Conservation (phyloP, 2,888 invertebrate species). For the Tetranychus truncatus region DNA sequence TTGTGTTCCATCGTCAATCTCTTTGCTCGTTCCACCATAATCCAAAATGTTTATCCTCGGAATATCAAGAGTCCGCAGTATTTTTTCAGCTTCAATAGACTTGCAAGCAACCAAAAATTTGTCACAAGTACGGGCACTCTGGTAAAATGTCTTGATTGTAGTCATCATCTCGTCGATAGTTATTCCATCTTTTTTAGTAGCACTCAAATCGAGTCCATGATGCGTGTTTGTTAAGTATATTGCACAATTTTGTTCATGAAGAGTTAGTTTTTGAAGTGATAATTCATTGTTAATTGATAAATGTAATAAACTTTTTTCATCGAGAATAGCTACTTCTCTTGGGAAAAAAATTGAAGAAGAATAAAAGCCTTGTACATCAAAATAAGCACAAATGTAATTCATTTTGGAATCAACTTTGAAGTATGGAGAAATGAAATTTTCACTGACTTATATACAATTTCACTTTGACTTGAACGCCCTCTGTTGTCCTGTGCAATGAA, state of each 20-base stretch:
- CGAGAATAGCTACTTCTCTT: background rate
- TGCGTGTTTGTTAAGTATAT: no score
- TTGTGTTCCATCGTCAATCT: background rate
- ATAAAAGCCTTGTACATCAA: background rate
- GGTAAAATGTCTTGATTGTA: no score
- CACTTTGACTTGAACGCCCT: background rate
- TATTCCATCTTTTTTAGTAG: no score
- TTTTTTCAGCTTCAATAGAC: background rate
- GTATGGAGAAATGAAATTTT: no score
- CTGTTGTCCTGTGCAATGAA: background rate
- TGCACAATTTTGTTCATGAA: no score
- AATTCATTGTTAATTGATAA: no score
- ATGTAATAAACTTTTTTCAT: no score
- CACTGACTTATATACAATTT: background rate
- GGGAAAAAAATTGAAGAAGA: background rate
- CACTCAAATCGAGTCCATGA: no score
- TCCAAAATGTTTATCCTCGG: background rate
- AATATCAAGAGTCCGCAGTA: background rate
- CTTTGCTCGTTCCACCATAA: background rate
- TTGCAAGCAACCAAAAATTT: background rate
- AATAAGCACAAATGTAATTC: background rate
- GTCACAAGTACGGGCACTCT: background rate
- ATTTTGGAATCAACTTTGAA: background rate
- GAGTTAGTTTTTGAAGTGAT: no score
- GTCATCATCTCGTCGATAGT: no score